Conservation (phyloP, 37 sponge, comb jelly and placozoan genomes). For the Agelas oroides region DNA sequence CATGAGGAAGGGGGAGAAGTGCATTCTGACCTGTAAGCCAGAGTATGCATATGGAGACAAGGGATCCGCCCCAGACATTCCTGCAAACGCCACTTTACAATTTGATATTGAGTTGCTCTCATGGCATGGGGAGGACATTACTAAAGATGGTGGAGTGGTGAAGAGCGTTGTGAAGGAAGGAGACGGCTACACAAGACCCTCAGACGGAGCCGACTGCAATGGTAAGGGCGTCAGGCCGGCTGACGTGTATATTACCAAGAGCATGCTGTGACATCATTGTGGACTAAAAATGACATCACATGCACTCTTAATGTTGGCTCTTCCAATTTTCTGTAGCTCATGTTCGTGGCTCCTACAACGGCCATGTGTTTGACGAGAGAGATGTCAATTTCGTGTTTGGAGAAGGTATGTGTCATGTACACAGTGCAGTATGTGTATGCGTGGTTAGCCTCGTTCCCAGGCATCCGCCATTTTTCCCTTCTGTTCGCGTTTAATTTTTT, state of each 20-base stretch:
- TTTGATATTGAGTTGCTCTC: slow-evolving; percentile 93
- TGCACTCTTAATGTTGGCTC: no score
- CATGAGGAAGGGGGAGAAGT: slow-evolving; percentile 88
- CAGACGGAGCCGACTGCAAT: slow-evolving; percentile 74
- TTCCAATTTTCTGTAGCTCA: slow-evolving; percentile 42
- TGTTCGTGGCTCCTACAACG: slow-evolving; percentile 68
- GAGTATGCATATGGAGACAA: slow-evolving; percentile 93
- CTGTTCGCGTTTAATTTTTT: no score
- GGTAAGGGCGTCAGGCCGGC: no score
- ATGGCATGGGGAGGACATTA: slow-evolving; percentile 83
- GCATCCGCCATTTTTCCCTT: no score
- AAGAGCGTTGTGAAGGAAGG: slow-evolving; percentile 63
- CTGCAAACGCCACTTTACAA: slow-evolving; percentile 88
- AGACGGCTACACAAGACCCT: slow-evolving; percentile 73
- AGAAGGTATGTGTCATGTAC: slow-evolving; percentile 73
- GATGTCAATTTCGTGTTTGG: slow-evolving; percentile 84
- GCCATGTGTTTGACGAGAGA: slow-evolving; percentile 76
- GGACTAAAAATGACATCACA: no score
- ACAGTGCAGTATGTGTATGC: no score
- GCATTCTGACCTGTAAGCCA: slow-evolving; percentile 87
- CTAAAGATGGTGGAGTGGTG: slow-evolving; percentile 83
- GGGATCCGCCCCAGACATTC: slow-evolving; percentile 92
- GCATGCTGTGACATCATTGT: not conserved
- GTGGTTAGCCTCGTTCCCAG: no score
- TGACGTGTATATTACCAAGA: not conserved